These are phyloP conservation scores for Rhyzopertha dominica DNA, from an alignment of 1,140 invertebrate genomes.

Conservation along the genomic window DNA sequence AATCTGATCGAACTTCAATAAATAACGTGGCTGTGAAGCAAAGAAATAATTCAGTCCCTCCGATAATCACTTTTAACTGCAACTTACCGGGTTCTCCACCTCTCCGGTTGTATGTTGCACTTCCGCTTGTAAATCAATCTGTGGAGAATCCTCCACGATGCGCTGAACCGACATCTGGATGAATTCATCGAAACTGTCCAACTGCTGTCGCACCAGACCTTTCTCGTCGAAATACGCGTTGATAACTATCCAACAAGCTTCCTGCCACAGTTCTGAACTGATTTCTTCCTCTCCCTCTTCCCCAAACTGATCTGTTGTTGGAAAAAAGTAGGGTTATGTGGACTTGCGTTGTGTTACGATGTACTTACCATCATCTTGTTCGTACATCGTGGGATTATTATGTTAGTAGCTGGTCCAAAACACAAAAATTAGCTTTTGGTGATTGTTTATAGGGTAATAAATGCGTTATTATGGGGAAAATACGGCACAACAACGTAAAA, in stretches of 20 bases:
- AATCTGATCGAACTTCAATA: conserved; percentile 97
- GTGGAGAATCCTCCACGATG: conserved; percentile 97
- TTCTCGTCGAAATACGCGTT: conserved; percentile 99
- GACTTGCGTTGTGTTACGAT: background rate
- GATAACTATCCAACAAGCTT: conserved; percentile 99
- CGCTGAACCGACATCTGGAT: conserved; percentile 99
- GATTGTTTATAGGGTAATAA: too few relatives aligned
- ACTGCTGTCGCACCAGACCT: conserved; percentile 94
- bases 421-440: too few relatives aligned
- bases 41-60: too few relatives aligned
- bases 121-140: conserved; percentile 95
- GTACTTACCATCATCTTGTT: conserved; percentile 41
- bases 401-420: too few relatives aligned
- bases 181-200: conserved; percentile 99
- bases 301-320: conserved; percentile 58
- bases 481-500: too few relatives aligned
- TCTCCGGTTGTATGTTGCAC: conserved; percentile 91
- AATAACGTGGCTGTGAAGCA: conserved; percentile 70
- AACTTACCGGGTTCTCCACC: conserved; percentile 79
- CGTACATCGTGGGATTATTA: conserved; percentile 34
- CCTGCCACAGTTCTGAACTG: conserved; percentile 94
- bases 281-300: conserved; percentile 85
- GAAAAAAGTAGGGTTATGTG: conserved; percentile 12
- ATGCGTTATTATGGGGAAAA: too few relatives aligned
- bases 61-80: conserved; percentile 9